Base-by-base conservation (phyloP, 1,140 invertebrate species). In the Venturia canescens region DNA sequence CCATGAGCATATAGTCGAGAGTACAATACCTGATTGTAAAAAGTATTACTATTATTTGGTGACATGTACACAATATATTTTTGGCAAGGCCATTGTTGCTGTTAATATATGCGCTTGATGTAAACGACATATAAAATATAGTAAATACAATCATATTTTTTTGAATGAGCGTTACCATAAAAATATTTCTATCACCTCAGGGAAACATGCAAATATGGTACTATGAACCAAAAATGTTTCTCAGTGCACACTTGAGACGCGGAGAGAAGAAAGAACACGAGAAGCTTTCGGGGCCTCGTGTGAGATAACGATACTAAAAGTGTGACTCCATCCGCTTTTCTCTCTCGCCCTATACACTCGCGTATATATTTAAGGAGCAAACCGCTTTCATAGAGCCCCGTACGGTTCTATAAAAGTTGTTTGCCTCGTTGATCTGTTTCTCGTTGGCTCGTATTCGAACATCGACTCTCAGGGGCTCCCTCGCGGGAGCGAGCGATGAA, bases 231-330 rank as follows among this genome's bases (percentile, higher is more conserved):
- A n/a, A n/a, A n/a, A n/a, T n/a, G n/a, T n/a, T n/a, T n/a, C n/a
- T n/a, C n/a, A n/a, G n/a, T n/a, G n/a, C n/a, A n/a, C n/a, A 70
- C 66, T 78, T 38, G 76, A 67, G 27, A 31, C 1, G 13, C 7
- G 13, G 38, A 53, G 50, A 26, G 15, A 31, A 76, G 7, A 60
- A 3, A 63, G 4, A 23, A 53, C 13, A 7, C 1, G 13, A 53
- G 50, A 18, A 53, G 50, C 50, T n/a, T 53, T 53, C 7, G n/a
- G n/a, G n/a, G 50, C 50, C 50, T 18, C 50, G 50, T n/a, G 50
- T 60, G 53, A 21, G 57, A 78, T 78, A 78, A 63, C 57, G 75
- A 63, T 67, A 63, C 27, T 27, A 48, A 63, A 31, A 66, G 44
- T 44, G 63, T 31, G 29, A 78, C 38, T 78, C 57, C 75, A 67